These are phyloP conservation scores for Tenthredo mesomela DNA, from an alignment of 2,888 invertebrate species.

Conservation along the genomic window DNA sequence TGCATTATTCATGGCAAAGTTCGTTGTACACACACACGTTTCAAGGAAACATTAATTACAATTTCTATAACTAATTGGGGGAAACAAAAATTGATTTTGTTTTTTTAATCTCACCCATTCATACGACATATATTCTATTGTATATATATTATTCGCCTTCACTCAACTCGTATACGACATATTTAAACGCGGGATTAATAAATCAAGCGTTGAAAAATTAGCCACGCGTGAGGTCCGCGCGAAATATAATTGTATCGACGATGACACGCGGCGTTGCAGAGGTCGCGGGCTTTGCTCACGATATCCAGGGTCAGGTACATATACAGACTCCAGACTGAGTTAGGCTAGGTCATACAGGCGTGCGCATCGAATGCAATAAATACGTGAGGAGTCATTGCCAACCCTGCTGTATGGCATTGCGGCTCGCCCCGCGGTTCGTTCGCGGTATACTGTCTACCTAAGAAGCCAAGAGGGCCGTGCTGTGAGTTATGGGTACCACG, in stretches of 20 bases:
- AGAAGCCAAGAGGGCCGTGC: slow-evolving; percentile 66
- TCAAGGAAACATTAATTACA: no score
- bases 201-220: background rate
- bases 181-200: background rate
- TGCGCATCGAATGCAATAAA: slow-evolving; percentile 67
- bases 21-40: no score
- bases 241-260: background rate
- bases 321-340: slow-evolving; percentile 6
- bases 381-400: slow-evolving; percentile 67
- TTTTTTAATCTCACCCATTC: background rate
- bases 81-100: background rate
- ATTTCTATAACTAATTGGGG: no score
- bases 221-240: background rate
- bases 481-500: slow-evolving; percentile 72
- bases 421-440: slow-evolving; percentile 15
- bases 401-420: slow-evolving; percentile 57
- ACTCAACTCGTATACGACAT: background rate
- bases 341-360: slow-evolving; percentile 40
- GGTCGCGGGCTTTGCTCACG: slow-evolving; percentile 56
- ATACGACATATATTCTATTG: background rate
- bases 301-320: slow-evolving; percentile 55
- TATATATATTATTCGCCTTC: background rate
- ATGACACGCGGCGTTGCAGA: slow-evolving; percentile 34
- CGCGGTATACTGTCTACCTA: slow-evolving; percentile 66
- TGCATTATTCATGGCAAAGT: background rate